Conservation (phyloP, 2,113 vertebrate species). For the Rhinopithecus roxellana region DNA sequence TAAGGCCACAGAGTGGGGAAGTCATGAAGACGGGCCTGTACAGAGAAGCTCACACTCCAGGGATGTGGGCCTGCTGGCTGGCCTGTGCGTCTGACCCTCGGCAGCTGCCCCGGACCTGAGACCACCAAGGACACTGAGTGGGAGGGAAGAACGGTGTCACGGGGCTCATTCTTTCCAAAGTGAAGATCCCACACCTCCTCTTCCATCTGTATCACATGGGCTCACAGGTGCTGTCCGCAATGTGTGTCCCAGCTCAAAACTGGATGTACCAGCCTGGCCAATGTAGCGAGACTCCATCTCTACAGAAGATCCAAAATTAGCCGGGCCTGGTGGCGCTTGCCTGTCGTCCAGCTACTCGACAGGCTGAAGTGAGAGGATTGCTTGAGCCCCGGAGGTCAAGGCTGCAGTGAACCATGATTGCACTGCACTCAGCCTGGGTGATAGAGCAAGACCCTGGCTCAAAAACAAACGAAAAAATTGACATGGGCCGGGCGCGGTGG, state of each 20-base stretch:
- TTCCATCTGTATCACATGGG: accelerated
- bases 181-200: not conserved
- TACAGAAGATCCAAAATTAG: too few relatives aligned
- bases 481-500: too few relatives aligned
- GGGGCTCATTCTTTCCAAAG: not conserved
- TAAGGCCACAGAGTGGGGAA: not conserved
- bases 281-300: too few relatives aligned
- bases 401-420: too few relatives aligned
- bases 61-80: not conserved
- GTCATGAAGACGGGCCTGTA: accelerated
- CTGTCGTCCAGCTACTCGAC: too few relatives aligned
- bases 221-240: not conserved
- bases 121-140: not conserved
- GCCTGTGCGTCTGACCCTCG: too few relatives aligned
- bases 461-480: not conserved
- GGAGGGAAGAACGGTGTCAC: not conserved
- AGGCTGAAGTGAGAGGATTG: too few relatives aligned
- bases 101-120: not conserved
- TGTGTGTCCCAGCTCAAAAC: not conserved
- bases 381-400: too few relatives aligned
- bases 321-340: too few relatives aligned
- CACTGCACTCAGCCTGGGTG: too few relatives aligned
- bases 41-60: not conserved
- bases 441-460: too few relatives aligned
- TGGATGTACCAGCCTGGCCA: too few relatives aligned